Conservation (phyloP, 2,797 vertebrate species). For the Cryptoprocta ferox region DNA sequence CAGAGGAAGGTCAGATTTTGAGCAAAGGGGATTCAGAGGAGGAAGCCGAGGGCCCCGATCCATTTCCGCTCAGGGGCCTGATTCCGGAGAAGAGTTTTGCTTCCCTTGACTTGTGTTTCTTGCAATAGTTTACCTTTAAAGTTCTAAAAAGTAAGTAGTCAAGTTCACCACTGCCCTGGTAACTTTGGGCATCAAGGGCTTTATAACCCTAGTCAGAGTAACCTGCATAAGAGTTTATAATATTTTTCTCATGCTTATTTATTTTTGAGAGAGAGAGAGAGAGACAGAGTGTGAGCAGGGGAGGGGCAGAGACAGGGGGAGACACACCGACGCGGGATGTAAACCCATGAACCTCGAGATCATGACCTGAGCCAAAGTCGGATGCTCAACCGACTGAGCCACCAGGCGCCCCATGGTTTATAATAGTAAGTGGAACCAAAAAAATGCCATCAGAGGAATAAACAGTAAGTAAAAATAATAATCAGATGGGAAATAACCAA, state of each 20-base stretch:
- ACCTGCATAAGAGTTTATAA: too few relatives aligned
- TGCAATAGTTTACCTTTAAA: slow-evolving; percentile 71
- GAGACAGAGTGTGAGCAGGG: too few relatives aligned
- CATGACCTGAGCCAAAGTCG: too few relatives aligned
- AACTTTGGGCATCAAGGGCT: background rate
- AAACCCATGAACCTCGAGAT: too few relatives aligned
- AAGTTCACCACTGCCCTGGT: background rate
- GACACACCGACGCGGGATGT: too few relatives aligned
- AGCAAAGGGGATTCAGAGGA: background rate
- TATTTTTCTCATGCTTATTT: background rate
- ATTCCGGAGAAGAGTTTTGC: background rate
- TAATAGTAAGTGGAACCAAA: too few relatives aligned
- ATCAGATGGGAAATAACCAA: background rate
- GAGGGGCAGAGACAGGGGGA: too few relatives aligned
- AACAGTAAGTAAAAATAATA: background rate
- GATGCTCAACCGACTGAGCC: too few relatives aligned
- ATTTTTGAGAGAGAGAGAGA: too few relatives aligned
- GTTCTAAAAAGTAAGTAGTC: slow-evolving; percentile 62
- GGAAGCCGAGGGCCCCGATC: background rate
- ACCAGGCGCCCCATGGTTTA: too few relatives aligned
- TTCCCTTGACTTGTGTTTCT: slow-evolving; percentile 56
- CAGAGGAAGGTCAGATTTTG: background rate
- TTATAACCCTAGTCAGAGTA: too few relatives aligned
- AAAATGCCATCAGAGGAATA: too few relatives aligned
- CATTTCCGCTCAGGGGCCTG: background rate